A percentile compares a stretch with the other conserved stretches of the same genome.
phyloP scores from a whole-genome alignment of 2,113 vertebrate species.

The Hipposideros armiger region DNA sequence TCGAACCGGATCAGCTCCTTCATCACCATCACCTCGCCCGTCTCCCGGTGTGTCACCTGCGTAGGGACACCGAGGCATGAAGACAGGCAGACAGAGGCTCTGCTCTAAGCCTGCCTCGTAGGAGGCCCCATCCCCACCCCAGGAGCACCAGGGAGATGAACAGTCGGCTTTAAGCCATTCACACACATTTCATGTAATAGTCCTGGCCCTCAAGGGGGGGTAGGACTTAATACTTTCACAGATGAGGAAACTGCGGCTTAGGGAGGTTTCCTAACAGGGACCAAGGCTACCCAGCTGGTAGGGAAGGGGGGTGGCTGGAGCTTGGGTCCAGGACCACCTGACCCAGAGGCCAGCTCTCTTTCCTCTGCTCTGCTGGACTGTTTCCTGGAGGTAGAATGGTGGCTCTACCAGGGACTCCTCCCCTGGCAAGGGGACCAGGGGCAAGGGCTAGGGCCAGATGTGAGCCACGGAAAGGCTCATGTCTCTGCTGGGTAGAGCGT shows the following conservation, averaged over 20 bases:
- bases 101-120: fast-evolving
- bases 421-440: background rate
- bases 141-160: background rate
- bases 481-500: background rate
- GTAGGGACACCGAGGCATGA: background rate
- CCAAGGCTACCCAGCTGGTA: background rate
- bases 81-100: background rate
- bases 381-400: background rate
- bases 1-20: constrained; percentile 99
- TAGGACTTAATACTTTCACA: background rate
- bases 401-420: background rate
- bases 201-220: fast-evolving
- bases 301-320: background rate
- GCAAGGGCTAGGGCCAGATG: no score
- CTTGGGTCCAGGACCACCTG: background rate
- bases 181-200: fast-evolving
- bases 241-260: background rate
- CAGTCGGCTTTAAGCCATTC: fast-evolving
- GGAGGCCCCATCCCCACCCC: background rate
- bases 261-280: background rate
- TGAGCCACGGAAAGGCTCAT: background rate
- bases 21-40: constrained; percentile 99
- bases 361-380: background rate
- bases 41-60: constrained; percentile 97
- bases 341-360: background rate